These are phyloP conservation scores for Excalfactoria chinensis DNA, from an alignment of 2,113 vertebrate species.

Conservation along the genomic window DNA sequence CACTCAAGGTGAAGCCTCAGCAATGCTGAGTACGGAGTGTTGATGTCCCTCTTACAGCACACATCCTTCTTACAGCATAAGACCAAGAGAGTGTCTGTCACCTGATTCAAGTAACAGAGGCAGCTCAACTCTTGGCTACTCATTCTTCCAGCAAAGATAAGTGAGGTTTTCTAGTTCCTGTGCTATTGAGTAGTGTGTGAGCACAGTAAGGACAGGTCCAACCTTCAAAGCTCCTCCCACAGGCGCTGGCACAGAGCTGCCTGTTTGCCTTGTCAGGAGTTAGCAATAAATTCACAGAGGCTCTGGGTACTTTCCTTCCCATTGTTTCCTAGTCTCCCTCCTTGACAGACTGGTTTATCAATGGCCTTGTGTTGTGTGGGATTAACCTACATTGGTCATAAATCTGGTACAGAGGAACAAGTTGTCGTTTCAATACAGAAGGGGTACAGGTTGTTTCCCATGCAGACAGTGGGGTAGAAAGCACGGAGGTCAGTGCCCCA, in stretches of 20 bases:
- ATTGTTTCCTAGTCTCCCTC: slow-evolving; percentile 7
- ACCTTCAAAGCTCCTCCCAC: not conserved
- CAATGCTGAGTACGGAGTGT: too few relatives aligned
- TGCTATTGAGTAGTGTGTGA: not conserved
- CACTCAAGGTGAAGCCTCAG: too few relatives aligned
- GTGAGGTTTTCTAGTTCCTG: not conserved
- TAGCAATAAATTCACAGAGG: slow-evolving; percentile 15
- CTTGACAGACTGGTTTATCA: not conserved
- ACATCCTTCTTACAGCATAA: rapidly evolving
- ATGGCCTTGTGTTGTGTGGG: not conserved
- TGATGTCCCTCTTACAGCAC: too few relatives aligned
- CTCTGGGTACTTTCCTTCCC: rapidly evolving
- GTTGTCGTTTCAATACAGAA: not conserved
- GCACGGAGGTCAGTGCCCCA: slow-evolving; percentile 3
- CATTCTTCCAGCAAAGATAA: not conserved
- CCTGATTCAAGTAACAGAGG: not conserved
- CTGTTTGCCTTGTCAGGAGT: not conserved
- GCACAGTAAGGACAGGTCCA: not conserved
- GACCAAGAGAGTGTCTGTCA: not conserved
- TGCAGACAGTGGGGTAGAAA: slow-evolving; percentile 1
- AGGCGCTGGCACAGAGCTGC: not conserved
- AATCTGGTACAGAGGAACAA: not conserved
- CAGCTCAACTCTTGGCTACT: not conserved
- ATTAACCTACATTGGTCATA: slow-evolving; percentile 5
- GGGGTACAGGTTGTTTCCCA: not conserved